Base-by-base conservation (phyloP, 2,113 vertebrate genomes). In the Cephalopterus ornatus region DNA sequence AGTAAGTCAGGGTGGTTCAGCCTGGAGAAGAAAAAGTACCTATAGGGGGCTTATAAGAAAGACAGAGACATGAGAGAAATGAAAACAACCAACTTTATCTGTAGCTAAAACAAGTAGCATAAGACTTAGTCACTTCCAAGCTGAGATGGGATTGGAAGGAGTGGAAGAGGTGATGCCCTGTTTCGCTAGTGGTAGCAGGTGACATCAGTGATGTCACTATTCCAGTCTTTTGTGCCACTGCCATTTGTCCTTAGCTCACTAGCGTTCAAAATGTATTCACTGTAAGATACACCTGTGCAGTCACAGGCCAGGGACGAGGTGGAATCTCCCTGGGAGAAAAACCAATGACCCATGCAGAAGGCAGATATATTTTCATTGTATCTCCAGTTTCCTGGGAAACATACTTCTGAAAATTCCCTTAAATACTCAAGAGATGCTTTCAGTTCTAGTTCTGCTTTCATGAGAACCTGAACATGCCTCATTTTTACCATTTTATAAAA, bases 201-300 rank as follows among this genome's bases (percentile, higher is more conserved):
- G 88, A 78, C 55, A 89, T 59, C 33, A 65, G 21, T 88, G 78
- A 33, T 93, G 84, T n/a, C 75, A 67, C 58, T 92, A 3, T 47
- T 89, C 39, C 85, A 53, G n/a, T 74, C 47, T 72, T 93, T 21
- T 42, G 37, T 62, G 44, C 41, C 24, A 3, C 49, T 62, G 63
- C 62, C 33, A 16, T 91, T 93, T 94, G 63, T 92, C 66, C 79
- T 80, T 66, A 91, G 73, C 49, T 93, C 74, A 81, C 37, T 73
- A 84, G 67, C 71, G 76, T 41, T 85, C 30, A 82, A 82, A 80
- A 94, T 85, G 61, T 93, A 81, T 93, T 96, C 63, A 74, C 39
- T 88, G 15, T 47, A 88, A 65, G 27, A 83, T 24, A 72, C 55
- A 94, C 26, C 63, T 95, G 85, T 66, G 77, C 63, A 93, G 66